Base-by-base conservation (phyloP, 2,797 vertebrate species). In the Sebastes matsubarae region DNA sequence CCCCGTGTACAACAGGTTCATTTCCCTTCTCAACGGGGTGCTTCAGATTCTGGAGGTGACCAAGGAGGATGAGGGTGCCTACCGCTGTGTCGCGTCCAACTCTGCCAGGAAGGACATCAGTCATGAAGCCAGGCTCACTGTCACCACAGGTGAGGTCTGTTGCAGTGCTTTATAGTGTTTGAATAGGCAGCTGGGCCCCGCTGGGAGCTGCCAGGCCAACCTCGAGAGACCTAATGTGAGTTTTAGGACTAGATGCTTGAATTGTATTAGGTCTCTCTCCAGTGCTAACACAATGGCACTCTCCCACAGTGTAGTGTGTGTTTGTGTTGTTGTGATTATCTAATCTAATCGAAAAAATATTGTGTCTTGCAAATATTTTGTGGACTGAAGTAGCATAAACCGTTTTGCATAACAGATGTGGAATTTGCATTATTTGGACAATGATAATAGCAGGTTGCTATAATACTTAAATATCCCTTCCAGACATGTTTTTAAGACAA, bases 1-100 rank as follows among this genome's bases (percentile, higher is more conserved):
- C 34, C 25, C 42, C 24, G 6, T 72, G 46, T 77, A 70, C 66
- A 77, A 71, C 93, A 99, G 98, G 95, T 97, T 98, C 87, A 95
- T 97, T 95, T 94, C 94, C 42, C 97, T 99, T 81, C 98, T 98
- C 76, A 98, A 97, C 0, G 98, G 98, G 30, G 96, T 98, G 83
- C 97, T 99, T 73, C 98, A 99, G 94, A 98, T 99, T 25, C 93
- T 97, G 70, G 96, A 96, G 4, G 96, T 98, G 80, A 96, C 89
- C 86, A 93, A 95, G 80, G 94, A 94, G 0, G 98, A 99, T 52
- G 90, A 94, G 0, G 98, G 98, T 1, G 57, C 86, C 73, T 99
- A 99, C 90, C 97, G 96, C 87, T 99, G 98, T 0, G 90, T 97
- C 59, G 98, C 96, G 5, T 95, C 95, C 89, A 99, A 98, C 67